Conservation (phyloP, 2,888 invertebrate genomes). For the Parelbella ahira region DNA sequence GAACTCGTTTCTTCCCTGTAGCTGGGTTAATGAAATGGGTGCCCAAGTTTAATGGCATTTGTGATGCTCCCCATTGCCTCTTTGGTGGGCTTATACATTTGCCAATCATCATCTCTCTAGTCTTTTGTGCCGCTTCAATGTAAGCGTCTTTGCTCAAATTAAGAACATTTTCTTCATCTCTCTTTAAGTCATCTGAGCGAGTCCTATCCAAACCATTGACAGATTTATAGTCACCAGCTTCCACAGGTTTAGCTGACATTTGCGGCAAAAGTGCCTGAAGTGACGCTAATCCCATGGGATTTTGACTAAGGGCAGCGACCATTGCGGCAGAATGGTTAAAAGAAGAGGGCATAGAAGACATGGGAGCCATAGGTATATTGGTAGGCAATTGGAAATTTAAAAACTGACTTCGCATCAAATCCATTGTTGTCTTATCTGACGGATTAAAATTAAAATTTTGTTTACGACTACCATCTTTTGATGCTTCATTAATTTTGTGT, state of each 20-base stretch:
- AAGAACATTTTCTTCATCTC: constrained; percentile 66
- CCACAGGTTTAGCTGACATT: constrained; percentile 76
- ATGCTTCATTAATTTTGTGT: constrained; percentile 54
- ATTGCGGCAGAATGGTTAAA: constrained; percentile 83
- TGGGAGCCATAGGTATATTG: constrained; percentile 82
- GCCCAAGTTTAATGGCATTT: constrained; percentile 89
- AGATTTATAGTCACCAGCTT: constrained; percentile 64
- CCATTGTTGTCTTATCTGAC: constrained; percentile 71
- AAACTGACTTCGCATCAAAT: constrained; percentile 83
- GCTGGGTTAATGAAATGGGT: constrained; percentile 95
- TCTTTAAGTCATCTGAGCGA: constrained; percentile 50
- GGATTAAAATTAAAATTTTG: constrained; percentile 61
- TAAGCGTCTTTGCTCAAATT: constrained; percentile 74
- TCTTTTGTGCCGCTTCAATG: constrained; percentile 55
- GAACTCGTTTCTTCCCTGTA: constrained; percentile 97
- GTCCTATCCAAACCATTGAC: constrained; percentile 44
- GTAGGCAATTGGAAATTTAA: constrained; percentile 79
- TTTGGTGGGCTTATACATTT: constrained; percentile 87
- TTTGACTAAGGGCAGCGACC: constrained; percentile 82
- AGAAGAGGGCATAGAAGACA: constrained; percentile 71
- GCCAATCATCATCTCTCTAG: constrained; percentile 76
- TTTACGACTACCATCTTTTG: constrained; percentile 70
- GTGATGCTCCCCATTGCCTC: constrained; percentile 88
- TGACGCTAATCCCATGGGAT: constrained; percentile 82
- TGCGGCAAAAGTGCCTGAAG: constrained; percentile 83